phyloP scores from a whole-genome alignment of 2,888 invertebrate species.

The Morpho achilles region DNA sequence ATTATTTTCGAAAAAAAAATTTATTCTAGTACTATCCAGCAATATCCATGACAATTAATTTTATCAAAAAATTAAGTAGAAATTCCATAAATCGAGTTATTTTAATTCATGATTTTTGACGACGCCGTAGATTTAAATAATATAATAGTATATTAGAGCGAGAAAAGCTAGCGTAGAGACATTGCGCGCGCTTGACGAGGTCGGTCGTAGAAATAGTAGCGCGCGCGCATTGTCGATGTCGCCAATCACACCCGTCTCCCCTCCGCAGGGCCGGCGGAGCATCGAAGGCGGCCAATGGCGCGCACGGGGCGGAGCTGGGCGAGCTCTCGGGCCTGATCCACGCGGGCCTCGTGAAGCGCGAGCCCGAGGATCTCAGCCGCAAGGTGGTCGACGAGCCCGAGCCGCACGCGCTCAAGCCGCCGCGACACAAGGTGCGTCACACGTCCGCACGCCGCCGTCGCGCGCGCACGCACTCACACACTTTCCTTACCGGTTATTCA shows the following conservation, averaged over 20 bases:
- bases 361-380: conserved; percentile 89
- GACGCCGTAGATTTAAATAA: conserved; percentile 1
- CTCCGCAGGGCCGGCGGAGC: conserved; percentile 81
- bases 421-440: conserved; percentile 83
- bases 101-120: conserved; percentile 1
- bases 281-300: conserved; percentile 84
- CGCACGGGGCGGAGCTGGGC: conserved; percentile 83
- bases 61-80: background rate
- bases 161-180: conserved; percentile 50
- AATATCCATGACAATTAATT: background rate
- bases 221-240: conserved; percentile 61
- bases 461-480: conserved; percentile 78
- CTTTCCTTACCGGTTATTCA: conserved; percentile 74
- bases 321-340: conserved; percentile 80
- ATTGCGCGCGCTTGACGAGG: conserved; percentile 54
- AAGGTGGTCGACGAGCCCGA: conserved; percentile 81
- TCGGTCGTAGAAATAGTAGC: conserved; percentile 39
- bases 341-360: conserved; percentile 86
- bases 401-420: conserved; percentile 81
- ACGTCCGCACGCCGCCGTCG: conserved; percentile 75
- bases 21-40: too few relatives aligned
- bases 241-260: conserved; percentile 76
- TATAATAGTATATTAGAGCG: conserved; percentile 18
- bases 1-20: too few relatives aligned
- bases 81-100: conserved; percentile 1